Percentiles rank a stretch among this genome's conserved stretches.
phyloP scores from a whole-genome alignment of 2,888 invertebrate genomes.

The Xestia ashworthii region DNA sequence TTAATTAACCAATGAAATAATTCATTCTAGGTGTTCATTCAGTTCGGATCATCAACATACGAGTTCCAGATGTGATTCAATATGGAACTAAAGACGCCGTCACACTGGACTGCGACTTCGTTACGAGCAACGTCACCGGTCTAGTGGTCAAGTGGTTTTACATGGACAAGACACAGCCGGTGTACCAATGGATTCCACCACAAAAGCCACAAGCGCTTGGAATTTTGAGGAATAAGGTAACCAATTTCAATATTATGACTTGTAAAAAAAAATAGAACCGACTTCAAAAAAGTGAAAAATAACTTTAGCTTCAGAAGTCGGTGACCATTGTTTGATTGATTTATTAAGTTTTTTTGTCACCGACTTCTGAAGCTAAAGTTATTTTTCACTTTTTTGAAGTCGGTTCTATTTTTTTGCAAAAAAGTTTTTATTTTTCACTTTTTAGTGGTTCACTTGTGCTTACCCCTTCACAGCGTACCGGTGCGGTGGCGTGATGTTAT shows the following conservation, averaged over 20 bases:
- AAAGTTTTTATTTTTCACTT: no score
- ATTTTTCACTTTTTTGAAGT: no score
- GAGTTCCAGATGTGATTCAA: constrained; percentile 91
- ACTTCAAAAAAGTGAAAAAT: no score
- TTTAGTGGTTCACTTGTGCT: no score
- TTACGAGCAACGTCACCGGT: constrained; percentile 92
- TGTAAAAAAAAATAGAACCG: no score
- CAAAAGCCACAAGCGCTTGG: constrained; percentile 92
- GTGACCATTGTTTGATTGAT: no score
- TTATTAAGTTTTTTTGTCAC: no score
- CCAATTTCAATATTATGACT: not conserved
- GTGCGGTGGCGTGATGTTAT: no score
- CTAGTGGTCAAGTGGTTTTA: constrained; percentile 95
- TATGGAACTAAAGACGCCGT: constrained; percentile 91
- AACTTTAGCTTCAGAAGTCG: no score
- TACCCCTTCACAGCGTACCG: no score
- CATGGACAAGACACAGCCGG: constrained; percentile 91
- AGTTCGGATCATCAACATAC: constrained; percentile 91
- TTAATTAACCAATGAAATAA: not conserved
- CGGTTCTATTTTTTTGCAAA: no score
- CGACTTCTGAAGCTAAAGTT: no score
- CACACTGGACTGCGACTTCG: constrained; percentile 94
- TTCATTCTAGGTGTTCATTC: constrained; percentile 86
- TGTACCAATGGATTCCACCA: constrained; percentile 96
- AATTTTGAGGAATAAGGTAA: constrained; percentile 83